Base-by-base conservation (phyloP, 2,888 invertebrate species). In the Pristionchus exspectatus region DNA sequence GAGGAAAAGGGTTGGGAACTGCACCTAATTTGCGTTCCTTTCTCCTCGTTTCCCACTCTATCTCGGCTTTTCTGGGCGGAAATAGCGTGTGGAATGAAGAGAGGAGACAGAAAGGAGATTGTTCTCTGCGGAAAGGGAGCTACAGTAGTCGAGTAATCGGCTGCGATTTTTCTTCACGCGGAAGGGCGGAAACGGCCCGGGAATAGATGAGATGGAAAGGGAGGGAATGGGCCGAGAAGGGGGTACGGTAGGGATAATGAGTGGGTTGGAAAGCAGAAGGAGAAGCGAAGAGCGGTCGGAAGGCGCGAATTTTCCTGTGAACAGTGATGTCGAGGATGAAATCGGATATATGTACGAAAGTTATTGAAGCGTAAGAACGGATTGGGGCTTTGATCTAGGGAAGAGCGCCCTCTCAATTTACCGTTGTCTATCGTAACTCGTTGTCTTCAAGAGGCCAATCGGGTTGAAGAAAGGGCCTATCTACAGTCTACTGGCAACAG, bases 171-270 rank as follows among this genome's bases (percentile, higher is more conserved):
- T 38, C 38, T 33, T 74, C 21, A 21, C 38, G 30, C 74, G 74
- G n/a, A 74, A 16, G 9, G 38, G 21, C 38, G 74, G 74, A 74
- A 74, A 38, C 33, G 38, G 38, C 74, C 44, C 38, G 38, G 30
- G 74, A 81, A 54, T 50, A 81, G 81, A 81, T 5, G 81, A 27
- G 77, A 54, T 54, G 81, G 81, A 44, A 27, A 54, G 74, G n/a
- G 30, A 44, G 74, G 38, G 24, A 72, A 16, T 10, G 24, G 59
- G 59, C 24, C 66, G 74, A 74, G 74, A 33, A 33, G 18, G 38
- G 66, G 50, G 81, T 81, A 81, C 81, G 50, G 81, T 81, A 81
- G 50, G n/a, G 50, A 33, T 81, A 81, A 81, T 81, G 50, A 81
- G 81, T 44, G 81, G 50, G 50, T 81, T n/a, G 77, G 44, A 44